These are phyloP conservation scores for Pocillopora grandis DNA, from an alignment of 92 coral and sea anemone genomes.

Conservation along the genomic window DNA sequence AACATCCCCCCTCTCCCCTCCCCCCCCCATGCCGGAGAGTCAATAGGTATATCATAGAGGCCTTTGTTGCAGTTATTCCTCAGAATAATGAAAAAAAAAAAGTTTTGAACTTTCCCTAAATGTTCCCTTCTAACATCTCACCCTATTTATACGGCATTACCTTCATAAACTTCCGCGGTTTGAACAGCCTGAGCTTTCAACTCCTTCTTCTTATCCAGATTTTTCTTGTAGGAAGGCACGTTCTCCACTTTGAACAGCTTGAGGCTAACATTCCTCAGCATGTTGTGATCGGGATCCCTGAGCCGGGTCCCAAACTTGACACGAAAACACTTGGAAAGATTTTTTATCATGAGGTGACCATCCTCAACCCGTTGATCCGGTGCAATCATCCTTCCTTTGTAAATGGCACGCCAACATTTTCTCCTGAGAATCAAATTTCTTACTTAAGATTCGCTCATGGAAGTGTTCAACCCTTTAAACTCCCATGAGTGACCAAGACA, in stretches of 20 bases:
- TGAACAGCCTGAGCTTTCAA: constrained; percentile 15
- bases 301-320: constrained; percentile 1
- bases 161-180: constrained; percentile 2
- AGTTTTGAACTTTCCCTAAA: neutral
- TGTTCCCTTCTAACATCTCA: too few species aligned
- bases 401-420: constrained; percentile 33
- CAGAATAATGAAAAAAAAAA: too few species aligned
- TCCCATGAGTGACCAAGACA: too few species aligned
- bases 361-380: constrained; percentile 14
- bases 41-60: too few species aligned
- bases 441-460: neutral
- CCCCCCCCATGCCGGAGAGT: too few species aligned
- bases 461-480: neutral
- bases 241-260: constrained; percentile 30
- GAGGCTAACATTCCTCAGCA: constrained; percentile 18
- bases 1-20: too few species aligned
- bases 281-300: neutral
- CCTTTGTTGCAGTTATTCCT: too few species aligned
- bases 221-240: neutral
- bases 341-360: constrained; percentile 29
- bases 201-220: constrained; percentile 9
- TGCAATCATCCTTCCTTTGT: constrained; percentile 15
- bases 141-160: neutral
- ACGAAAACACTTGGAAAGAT: constrained; percentile 34
- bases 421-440: neutral